A percentile compares a stretch with the other conserved stretches of the same genome.
These are phyloP conservation scores for Onthophagus sagittarius DNA, from an alignment of 2,888 invertebrate genomes.

Conservation along the genomic window DNA sequence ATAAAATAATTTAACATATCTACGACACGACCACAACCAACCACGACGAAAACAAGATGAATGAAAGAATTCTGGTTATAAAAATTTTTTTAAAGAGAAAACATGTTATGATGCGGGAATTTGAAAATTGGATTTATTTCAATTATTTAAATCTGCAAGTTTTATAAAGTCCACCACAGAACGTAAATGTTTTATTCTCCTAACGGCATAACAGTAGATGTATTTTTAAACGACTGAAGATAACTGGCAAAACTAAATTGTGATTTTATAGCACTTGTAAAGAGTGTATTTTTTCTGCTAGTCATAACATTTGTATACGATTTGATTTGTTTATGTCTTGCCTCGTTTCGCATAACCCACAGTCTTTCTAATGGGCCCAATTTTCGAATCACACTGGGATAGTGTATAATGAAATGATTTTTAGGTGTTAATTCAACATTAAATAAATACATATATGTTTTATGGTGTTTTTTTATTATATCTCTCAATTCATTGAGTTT, in stretches of 20 bases:
- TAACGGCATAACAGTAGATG: too few species aligned
- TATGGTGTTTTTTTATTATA: conserved; percentile 9
- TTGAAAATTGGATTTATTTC: too few species aligned
- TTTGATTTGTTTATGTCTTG: conserved; percentile 15
- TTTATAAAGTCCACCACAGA: too few species aligned
- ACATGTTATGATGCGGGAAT: too few species aligned
- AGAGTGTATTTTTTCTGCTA: background rate
- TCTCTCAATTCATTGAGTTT: background rate
- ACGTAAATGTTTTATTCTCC: too few species aligned
- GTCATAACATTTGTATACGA: background rate
- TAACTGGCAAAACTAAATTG: background rate
- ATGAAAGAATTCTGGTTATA: too few species aligned
- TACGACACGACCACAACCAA: too few species aligned
- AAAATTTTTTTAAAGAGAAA: too few species aligned
- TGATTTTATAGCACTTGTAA: background rate
- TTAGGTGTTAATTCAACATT: conserved; percentile 22
- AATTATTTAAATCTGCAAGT: too few species aligned
- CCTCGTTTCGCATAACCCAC: conserved; percentile 22
- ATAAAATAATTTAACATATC: too few species aligned
- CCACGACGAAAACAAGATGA: too few species aligned
- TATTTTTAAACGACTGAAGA: too few species aligned
- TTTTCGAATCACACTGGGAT: conserved; percentile 17
- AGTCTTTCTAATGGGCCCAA: conserved; percentile 23
- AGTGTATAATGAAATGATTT: conserved; percentile 13
- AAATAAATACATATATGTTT: conserved; percentile 9